phyloP scores from a whole-genome alignment of 2,113 vertebrate species.

The Lonchura striata region DNA sequence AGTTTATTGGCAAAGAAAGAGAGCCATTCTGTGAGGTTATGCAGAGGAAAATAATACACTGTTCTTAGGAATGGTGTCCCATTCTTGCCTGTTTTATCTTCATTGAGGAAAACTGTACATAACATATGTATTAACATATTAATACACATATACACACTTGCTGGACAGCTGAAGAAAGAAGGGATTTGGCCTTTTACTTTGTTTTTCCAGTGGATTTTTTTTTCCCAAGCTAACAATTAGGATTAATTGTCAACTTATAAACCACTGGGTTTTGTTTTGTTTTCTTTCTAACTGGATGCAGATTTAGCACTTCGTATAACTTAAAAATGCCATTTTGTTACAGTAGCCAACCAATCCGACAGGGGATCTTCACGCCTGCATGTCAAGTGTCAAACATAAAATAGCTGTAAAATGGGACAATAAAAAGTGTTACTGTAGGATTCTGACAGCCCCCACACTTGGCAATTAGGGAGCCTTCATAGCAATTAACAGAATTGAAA shows the following conservation, averaged over 20 bases:
- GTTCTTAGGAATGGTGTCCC: background rate
- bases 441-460: background rate
- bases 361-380: background rate
- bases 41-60: background rate
- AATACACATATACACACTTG: background rate
- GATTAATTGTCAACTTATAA: conserved; percentile 25
- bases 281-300: conserved; percentile 58
- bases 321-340: conserved; percentile 47
- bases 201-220: background rate
- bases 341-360: background rate
- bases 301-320: conserved; percentile 35
- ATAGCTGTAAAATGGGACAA: conserved; percentile 30
- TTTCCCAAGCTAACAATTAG: conserved; percentile 29
- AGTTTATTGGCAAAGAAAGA: conserved; percentile 35
- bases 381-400: conserved; percentile 49
- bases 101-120: background rate
- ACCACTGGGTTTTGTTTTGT: background rate
- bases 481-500: conserved; percentile 50
- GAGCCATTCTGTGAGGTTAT: background rate
- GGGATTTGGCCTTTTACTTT: background rate
- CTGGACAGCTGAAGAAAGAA: background rate
- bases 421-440: conserved; percentile 35
- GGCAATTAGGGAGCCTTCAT: background rate
- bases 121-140: background rate
- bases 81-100: background rate